phyloP scores from a whole-genome alignment of 2,113 vertebrate species.

The Acanthochromis polyacanthus region DNA sequence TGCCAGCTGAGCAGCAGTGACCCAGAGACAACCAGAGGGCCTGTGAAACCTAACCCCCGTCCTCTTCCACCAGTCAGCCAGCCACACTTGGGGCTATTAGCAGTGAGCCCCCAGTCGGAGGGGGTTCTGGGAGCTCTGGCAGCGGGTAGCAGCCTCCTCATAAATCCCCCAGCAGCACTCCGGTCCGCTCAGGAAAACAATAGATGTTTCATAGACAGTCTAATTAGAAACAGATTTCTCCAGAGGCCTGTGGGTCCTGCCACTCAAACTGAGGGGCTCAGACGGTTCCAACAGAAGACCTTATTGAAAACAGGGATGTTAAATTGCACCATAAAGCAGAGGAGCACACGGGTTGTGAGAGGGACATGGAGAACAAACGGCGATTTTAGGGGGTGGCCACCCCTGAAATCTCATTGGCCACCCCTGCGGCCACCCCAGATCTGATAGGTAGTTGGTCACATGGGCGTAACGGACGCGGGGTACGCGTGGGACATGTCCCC shows the following conservation, averaged over 20 bases:
- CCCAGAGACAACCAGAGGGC: slow-evolving; percentile 33
- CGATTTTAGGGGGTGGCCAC: no score
- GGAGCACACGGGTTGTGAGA: no score
- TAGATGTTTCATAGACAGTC: slow-evolving; percentile 30
- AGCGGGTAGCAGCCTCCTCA: neutral
- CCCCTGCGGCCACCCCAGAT: no score
- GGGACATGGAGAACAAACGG: no score
- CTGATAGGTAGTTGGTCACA: no score
- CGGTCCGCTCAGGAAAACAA: slow-evolving; percentile 31
- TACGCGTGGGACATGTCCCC: no score
- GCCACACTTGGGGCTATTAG: slow-evolving; percentile 8
- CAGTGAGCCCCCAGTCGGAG: slow-evolving; percentile 8
- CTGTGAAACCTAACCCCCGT: slow-evolving; percentile 37
- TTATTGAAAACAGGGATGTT: neutral
- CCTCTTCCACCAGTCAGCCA: slow-evolving; percentile 3
- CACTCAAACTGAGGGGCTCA: neutral
- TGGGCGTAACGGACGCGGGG: no score
- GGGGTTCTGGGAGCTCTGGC: slow-evolving; percentile 4
- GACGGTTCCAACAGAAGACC: neutral
- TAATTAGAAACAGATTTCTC: slow-evolving; percentile 61
- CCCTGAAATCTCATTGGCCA: no score
- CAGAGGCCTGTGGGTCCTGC: neutral
- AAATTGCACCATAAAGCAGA: neutral
- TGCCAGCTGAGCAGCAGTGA: slow-evolving; percentile 12
- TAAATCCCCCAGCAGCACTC: slow-evolving; percentile 20